Evolutionary conservation across 2,888 invertebrate genomes (phyloP).

Genomic region (Biston betularia): DNA sequence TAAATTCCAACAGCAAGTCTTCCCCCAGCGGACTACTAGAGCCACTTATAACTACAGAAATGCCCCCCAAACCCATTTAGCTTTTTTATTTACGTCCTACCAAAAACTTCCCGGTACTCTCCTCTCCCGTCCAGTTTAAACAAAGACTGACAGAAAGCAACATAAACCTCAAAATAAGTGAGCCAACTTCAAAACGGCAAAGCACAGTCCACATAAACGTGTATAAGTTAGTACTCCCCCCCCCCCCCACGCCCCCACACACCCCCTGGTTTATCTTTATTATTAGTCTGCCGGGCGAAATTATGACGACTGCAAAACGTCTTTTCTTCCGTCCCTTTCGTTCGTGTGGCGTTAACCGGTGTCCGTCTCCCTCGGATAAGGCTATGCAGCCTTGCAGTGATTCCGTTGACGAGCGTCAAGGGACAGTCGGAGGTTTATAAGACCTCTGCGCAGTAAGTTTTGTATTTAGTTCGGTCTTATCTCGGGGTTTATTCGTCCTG

Average conservation of each 20-base stretch:
- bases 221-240: conserved; percentile 45
- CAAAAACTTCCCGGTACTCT: conserved; percentile 17
- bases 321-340: conserved; percentile 61
- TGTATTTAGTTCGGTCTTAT: conserved; percentile 70
- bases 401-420: conserved; percentile 70
- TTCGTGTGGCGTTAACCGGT: conserved; percentile 25
- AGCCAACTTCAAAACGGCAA: conserved; percentile 43
- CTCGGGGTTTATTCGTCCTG: conserved; percentile 63
- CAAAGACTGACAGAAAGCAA: conserved; percentile 41
- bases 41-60: background rate
- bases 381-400: conserved; percentile 73
- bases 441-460: conserved; percentile 69
- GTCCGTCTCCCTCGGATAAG: conserved; percentile 54
- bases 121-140: conserved; percentile 40
- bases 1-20: too few relatives aligned
- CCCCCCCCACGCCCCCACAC: conserved; percentile 21
- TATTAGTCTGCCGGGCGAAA: conserved; percentile 86
- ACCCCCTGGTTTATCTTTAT: conserved; percentile 81
- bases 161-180: conserved; percentile 48
- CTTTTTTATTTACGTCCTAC: background rate
- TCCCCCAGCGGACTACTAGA: too few relatives aligned
- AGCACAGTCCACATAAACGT: conserved; percentile 42
- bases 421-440: conserved; percentile 69
- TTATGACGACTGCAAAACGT: conserved; percentile 87
- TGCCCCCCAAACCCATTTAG: background rate